These are phyloP conservation scores for Noturus placidus DNA, from an alignment of 2,113 vertebrate species.

Conservation along the genomic window DNA sequence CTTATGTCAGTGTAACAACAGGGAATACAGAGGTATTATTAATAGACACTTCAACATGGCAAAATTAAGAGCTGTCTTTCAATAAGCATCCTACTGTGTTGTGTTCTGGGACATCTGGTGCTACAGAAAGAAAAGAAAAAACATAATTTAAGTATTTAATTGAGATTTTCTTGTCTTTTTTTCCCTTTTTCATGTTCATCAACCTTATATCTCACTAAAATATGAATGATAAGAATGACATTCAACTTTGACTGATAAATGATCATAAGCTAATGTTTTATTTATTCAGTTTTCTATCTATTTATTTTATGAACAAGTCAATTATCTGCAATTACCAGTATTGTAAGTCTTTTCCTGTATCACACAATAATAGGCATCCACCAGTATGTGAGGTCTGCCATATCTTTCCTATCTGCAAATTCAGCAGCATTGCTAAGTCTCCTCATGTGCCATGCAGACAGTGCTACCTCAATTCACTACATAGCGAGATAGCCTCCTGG, in stretches of 20 bases:
- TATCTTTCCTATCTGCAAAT: background rate
- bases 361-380: background rate
- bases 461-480: background rate
- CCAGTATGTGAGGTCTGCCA: background rate
- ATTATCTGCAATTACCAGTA: background rate
- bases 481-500: background rate
- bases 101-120: background rate
- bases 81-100: conserved; percentile 2
- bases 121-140: background rate
- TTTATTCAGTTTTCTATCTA: background rate
- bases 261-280: background rate
- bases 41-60: background rate
- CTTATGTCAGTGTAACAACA: conserved; percentile 24
- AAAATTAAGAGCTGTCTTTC: background rate
- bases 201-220: background rate
- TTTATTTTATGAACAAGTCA: background rate
- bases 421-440: background rate
- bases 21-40: conserved; percentile 5
- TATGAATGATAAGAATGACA: background rate
- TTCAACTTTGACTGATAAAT: background rate
- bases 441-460: background rate
- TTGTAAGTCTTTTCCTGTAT: background rate
- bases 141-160: background rate
- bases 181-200: background rate
- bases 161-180: background rate